Base-by-base conservation (phyloP, 1,140 invertebrate species). In the Parapsyche elsis region DNA sequence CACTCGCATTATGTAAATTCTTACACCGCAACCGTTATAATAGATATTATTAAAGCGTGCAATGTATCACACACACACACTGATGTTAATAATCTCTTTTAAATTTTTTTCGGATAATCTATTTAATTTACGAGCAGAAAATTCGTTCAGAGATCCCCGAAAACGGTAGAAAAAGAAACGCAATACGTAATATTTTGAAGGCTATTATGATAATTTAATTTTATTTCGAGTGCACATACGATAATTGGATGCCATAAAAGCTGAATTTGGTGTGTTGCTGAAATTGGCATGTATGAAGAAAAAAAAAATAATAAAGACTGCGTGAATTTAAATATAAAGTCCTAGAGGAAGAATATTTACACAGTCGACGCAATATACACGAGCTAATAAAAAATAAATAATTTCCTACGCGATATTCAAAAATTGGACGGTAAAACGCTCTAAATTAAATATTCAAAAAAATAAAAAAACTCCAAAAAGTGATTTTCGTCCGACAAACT, bases 151-250 rank as follows among this genome's bases (percentile, higher is more conserved):
- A 38, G 30, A 4, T n/a, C n/a, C 30, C 0, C 16, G 73, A 53
- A 57, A 73, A 53, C 19, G 71, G 38, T n/a, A 30, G 21, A 75
- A 75, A 9, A 75, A 53, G 53, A 53, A 75, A 53, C 21, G 70
- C 49, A 53, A 53, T 53, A 53, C 21, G 64, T 67, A 67, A 67
- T 23, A 67, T 75, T 75, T 75, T 14, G 24, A 73, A 57, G 49
- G 73, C 46, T 57, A 16, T 75, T 75, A 75, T 75, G 73, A 49
- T 75, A 75, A 75, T 75, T 75, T 75, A 75, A 75, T 75, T 75
- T 57, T 75, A 26, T 57, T 49, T 9, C 9, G 24, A 23, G 64
- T 12, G 64, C 73, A 75, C 73, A 57, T 75, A 75, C 44, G 73
- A 75, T 75, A 75, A 75, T 75, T 75, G 73, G 49, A 75, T 30